Evolutionary conservation across 2,888 invertebrate species (phyloP), one percentile per base, ranked within the genome.

Genomic region (Stenichneumon culpator): DNA sequence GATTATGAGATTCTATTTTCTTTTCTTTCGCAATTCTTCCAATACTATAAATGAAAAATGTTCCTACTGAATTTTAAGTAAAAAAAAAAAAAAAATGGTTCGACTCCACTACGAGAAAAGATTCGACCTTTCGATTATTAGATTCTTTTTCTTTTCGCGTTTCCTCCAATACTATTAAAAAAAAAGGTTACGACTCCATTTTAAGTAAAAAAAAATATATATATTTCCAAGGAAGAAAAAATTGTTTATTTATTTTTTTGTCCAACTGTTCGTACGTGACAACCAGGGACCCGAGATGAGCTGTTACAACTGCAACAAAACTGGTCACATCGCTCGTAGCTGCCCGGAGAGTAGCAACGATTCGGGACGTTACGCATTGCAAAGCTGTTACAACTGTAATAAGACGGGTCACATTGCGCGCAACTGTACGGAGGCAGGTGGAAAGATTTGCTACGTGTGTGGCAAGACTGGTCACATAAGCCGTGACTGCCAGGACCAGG

Each of bases 271-370:
- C 32, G 60, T 67, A 80, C 60, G 47, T 84, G 57, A 32, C 74
- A 36, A 84, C 83, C 79, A 93, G 93, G 93, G 93, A 44, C 92
- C 93, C 28, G 93, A 94, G 82, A 89, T 92, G 94, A 97, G 97
- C 92, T 99, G 98, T 96, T 99, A 98, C 96, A 98, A 97, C 95
- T 99, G 98, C 96, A 97, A 97, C 95, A 98, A 98, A 95, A 97
- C 97, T 89, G 98, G 98, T 90, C 98, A 98, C 95, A 97, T 98
- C 94, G 98, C 97, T 86, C 96, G 97, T 93, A 97, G 96, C 95
- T 97, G 97, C 95, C 97, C 97, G 81, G 97, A 97, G 94, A 96
- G 96, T 90, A 96, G 95, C 88, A 94, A 94, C 82, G 94, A 94
- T 84, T 95, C 95, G 57, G 94, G 95, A 68, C 94, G 94, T 84